Base-by-base conservation (phyloP, 2,888 invertebrate genomes). In the Melinopterus prodromus region DNA sequence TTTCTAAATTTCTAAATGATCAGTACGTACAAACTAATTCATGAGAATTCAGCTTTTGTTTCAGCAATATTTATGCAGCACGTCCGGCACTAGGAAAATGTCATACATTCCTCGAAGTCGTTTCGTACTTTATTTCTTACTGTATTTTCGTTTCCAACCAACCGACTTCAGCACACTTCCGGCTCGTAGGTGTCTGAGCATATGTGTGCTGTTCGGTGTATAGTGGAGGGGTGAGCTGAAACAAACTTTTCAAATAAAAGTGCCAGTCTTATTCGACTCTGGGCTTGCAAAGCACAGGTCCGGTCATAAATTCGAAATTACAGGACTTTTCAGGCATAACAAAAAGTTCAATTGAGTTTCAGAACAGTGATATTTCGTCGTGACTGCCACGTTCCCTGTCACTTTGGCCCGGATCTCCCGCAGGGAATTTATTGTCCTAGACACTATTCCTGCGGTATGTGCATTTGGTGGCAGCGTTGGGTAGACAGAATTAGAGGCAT, bases 311-410 rank as follows among this genome's bases (percentile, higher is more conserved):
- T 81, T 81, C 79, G 71, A 81, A 81, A 81, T 79, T 78, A 78
- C 79, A 74, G 80, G 82, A 83, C 83, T 84, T 84, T 84, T 83
- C 82, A 82, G 82, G 84, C 83, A 84, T 84, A 83, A 82, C 83
- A 82, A 82, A 82, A 84, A 84, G 83, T 84, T 84, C 83, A 84
- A 84, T 84, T 84, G 84, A 83, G 83, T 84, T 83, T 82, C 79
- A 79, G 81, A 84, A 84, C 82, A 83, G 83, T 82, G 83, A 83
- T 78, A 78, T 83, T 83, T 83, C 79, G 81, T 82, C 79, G 79
- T 79, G 26, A 3, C 26, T 26, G 80, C 79, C 81, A 71, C 70
- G 79, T 81, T 79, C 79, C 78, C 79, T 79, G 74, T 36, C 78
- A 72, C 78, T 79, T 71, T 26, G 26, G 26, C 2, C 26, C 26